These are phyloP conservation scores for Megathymus violae DNA, from an alignment of 1,140 invertebrate species.

Conservation along the genomic window DNA sequence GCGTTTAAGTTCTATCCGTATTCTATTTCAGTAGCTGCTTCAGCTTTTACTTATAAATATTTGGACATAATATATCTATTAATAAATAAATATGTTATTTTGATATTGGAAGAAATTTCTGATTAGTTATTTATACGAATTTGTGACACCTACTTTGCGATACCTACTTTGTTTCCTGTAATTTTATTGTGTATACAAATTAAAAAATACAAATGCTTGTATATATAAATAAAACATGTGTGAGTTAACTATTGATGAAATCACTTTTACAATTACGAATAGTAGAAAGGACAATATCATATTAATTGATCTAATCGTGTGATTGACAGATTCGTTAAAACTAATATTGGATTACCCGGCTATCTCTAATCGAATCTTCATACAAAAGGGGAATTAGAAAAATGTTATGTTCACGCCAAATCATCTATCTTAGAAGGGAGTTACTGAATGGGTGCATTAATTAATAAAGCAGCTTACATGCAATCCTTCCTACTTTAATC, in stretches of 20 bases:
- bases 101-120: too few species aligned
- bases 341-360: conserved; percentile 51
- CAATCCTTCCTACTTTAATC: background rate
- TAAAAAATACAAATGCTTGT: too few species aligned
- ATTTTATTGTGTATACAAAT: too few species aligned
- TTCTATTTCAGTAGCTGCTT: too few species aligned
- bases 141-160: too few species aligned
- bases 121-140: too few species aligned
- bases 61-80: too few species aligned
- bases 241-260: background rate
- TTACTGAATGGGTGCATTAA: background rate
- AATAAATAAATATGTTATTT: too few species aligned
- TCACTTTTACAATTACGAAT: background rate
- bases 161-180: too few species aligned
- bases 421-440: conserved; percentile 2
- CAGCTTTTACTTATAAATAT: too few species aligned
- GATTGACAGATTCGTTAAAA: conserved; percentile 58
- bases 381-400: conserved; percentile 36
- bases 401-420: conserved; percentile 30
- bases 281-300: background rate
- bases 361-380: conserved; percentile 54
- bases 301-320: conserved; percentile 24
- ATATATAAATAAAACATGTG: too few species aligned
- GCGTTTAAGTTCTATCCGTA: too few species aligned
- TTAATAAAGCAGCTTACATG: conserved; percentile 7